phyloP scores from a whole-genome alignment of 2,113 vertebrate genomes.

The Tetrao urogallus region DNA sequence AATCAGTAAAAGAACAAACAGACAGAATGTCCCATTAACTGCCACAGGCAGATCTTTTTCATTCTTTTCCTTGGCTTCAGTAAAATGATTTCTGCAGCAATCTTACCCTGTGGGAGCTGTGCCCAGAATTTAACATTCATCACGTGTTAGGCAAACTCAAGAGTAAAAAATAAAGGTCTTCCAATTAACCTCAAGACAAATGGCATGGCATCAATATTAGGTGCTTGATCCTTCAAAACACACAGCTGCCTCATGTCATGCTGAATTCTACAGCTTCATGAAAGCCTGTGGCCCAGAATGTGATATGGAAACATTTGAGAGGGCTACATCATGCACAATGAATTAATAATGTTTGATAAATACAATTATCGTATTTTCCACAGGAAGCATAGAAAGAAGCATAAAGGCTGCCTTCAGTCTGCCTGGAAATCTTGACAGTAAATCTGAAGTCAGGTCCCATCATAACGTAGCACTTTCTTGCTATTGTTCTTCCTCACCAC shows the following conservation, averaged over 20 bases:
- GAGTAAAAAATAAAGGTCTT: neutral
- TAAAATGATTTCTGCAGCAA: neutral
- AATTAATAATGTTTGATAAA: neutral
- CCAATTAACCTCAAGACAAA: constrained; percentile 15
- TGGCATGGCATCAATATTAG: neutral
- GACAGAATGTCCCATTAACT: neutral
- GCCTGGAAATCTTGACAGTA: neutral
- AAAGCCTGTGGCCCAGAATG: rapidly evolving
- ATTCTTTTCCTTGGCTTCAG: neutral
- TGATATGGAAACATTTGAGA: neutral
- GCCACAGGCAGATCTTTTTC: neutral
- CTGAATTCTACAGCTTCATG: neutral
- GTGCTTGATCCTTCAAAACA: neutral
- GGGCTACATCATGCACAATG: neutral
- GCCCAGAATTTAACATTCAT: neutral
- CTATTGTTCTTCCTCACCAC: neutral
- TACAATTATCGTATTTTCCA: neutral
- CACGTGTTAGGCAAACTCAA: neutral
- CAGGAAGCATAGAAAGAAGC: neutral
- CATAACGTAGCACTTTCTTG: neutral
- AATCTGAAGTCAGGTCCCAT: neutral
- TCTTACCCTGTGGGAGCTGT: neutral
- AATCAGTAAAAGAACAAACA: neutral
- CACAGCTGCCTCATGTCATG: neutral
- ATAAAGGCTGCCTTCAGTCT: neutral